Percentiles rank a stretch among this genome's conserved stretches.
Conservation (phyloP, 64 coral and sea anemone genomes). For the Montipora efflorescens region DNA sequence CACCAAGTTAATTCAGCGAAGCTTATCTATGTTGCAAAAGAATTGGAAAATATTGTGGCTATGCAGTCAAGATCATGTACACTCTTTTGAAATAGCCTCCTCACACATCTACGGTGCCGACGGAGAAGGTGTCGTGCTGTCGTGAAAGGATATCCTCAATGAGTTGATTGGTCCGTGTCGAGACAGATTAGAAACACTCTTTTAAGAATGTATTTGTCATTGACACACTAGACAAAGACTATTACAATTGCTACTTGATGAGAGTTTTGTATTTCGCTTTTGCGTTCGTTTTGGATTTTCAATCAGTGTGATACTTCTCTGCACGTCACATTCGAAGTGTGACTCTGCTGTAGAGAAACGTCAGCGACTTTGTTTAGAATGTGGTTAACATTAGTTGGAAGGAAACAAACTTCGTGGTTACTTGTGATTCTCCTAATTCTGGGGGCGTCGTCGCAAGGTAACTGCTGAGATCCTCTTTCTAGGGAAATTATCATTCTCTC, state of each 20-base stretch:
- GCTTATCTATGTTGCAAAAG: background rate
- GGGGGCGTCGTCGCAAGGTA: slow-evolving; percentile 9
- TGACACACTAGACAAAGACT: background rate
- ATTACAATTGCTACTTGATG: background rate
- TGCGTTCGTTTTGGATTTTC: background rate
- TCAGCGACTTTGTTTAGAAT: background rate
- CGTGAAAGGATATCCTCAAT: too few species aligned
- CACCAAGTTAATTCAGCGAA: background rate
- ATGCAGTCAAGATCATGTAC: background rate
- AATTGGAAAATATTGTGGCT: background rate
- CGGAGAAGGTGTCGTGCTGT: too few species aligned
- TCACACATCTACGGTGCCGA: too few species aligned
- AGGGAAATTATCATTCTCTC: background rate
- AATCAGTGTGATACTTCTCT: background rate
- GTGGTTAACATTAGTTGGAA: background rate
- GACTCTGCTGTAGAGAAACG: background rate
- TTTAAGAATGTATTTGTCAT: background rate
- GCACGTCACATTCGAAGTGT: background rate
- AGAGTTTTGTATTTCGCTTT: background rate
- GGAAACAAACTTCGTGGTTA: background rate
- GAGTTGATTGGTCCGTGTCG: background rate
- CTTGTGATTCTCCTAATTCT: background rate
- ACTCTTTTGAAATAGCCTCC: too few species aligned
- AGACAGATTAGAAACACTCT: background rate
- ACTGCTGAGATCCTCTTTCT: background rate